Base-by-base conservation (phyloP, 2,797 vertebrate species). In the Macropodus opercularis region DNA sequence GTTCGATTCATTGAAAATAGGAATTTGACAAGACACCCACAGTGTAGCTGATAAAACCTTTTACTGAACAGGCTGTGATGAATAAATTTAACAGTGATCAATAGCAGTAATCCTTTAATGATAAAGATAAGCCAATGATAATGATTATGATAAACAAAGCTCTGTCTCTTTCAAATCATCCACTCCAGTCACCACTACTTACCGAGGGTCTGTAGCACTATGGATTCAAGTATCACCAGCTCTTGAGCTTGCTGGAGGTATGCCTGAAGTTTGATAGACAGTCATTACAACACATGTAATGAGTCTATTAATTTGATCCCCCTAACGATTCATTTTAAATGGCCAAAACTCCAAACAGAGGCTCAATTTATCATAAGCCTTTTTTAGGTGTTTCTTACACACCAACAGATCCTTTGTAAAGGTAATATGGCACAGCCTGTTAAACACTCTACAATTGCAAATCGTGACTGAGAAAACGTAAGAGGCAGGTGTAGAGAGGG, bases 191-290 rank as follows among this genome's bases (percentile, higher is more conserved):
- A 86, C 52, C 86, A 84, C 81, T 84, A 96, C 97, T 92, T 95
- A 98, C 97, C 97, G 93, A 99, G 94, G 85, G 96, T 97, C 89
- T 99, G 97, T 91, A 99, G 95, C 94, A 99, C 95, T 94, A 98
- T 96, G 94, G 96, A 98, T 96, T 99, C 97, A 96, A 98, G 96
- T 95, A 98, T 95, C 94, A 98, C 97, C 94, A 99, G 94, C 93
- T 99, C 97, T 96, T 99, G 97, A 91, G 97, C 97, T 93, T 98
- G 97, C 74, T 98, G 97, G 93, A 99, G 95, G 88, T 99, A 99
- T 89, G 95, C 95, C 97, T 98, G 92, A 86, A 94, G 94, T 93
- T 93, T 86, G 93, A 94, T 93, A 93, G 92, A 90, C 89, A 92
- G 64, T 87, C 90, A 93, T 92, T 92, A 92, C 92, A 92, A 90